Evolutionary conservation across 2,113 vertebrate genomes (phyloP), one percentile per base, ranked within the genome.

Genomic region (Dolichotis patagonum): DNA sequence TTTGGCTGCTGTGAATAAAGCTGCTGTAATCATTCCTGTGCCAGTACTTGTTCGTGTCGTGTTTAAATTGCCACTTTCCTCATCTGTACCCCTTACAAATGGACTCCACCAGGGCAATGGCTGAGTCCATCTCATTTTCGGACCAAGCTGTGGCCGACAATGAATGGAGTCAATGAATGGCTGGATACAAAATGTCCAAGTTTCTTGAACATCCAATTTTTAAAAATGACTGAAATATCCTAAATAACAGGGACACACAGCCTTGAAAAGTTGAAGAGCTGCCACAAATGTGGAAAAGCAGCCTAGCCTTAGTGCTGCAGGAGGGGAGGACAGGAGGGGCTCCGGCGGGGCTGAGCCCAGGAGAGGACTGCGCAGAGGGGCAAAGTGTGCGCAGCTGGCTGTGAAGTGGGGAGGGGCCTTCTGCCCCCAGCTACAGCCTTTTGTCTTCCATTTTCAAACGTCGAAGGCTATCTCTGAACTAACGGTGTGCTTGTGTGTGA

Each of bases 381-480:
- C 69, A 3, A 5, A n/a, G 77, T 60, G 28, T 2, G 7, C 41
- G 65, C 30, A 62, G n/a, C 46, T 4, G 1, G 1, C 7, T 46
- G 22, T 6, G 4, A 38, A 78, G 28, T 17, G 28, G 19, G 90
- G 38, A 73, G 67, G 54, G 41, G 58, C 78, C 92, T 56, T 94
- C 41, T 96, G 88, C 85, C 94, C 94, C 65, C 41, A 84, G 84
- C 73, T 96, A 93, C 12, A 94, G 84, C 62, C n/a, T 88, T 94
- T 94, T 94, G 83, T 95, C 93, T 97, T 97, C 97, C 80, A 96
- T 96, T 96, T 97, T 91, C 41, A 62, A 92, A 91, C 95, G 91
- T 93, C 93, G 96, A 98, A 89, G 85, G 89, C 97, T 90, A 83
- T 85, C 88, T 96, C 96, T 89, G 93, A 97, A 91, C 49, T 60